Percentiles rank a stretch among this genome's conserved stretches.
These are phyloP conservation scores for Leptothorax acervorum DNA, from an alignment of 2,888 invertebrate genomes.

Conservation along the genomic window DNA sequence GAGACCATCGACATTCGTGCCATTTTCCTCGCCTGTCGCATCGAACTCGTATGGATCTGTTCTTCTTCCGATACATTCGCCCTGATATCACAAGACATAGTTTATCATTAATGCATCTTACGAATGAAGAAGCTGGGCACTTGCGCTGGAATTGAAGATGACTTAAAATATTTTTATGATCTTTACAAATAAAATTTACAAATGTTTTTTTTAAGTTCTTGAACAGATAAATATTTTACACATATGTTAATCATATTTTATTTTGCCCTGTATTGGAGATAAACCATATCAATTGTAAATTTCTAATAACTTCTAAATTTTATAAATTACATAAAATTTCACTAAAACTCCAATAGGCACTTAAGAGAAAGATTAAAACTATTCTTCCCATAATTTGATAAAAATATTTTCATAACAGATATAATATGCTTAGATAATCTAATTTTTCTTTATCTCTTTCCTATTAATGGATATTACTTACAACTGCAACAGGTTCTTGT, in stretches of 20 bases:
- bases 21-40: conserved; percentile 87
- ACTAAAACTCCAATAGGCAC: neutral
- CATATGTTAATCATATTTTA: neutral
- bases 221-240: neutral
- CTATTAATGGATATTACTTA: conserved; percentile 72
- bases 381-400: neutral
- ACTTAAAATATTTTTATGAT: neutral
- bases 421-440: neutral
- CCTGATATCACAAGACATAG: conserved; percentile 68
- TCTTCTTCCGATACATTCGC: conserved; percentile 81
- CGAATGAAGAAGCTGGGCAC: neutral
- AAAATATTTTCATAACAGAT: neutral
- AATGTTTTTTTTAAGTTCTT: neutral
- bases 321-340: conserved; percentile 10
- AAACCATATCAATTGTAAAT: neutral
- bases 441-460: neutral
- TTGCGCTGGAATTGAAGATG: neutral
- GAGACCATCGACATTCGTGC: conserved; percentile 86
- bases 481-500: conserved; percentile 87
- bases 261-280: neutral
- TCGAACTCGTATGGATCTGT: conserved; percentile 91
- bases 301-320: neutral
- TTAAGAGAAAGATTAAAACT: neutral
- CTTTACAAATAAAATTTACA: neutral
- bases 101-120: neutral